Conservation (phyloP, 1,140 invertebrate genomes). For the Choristoneura fumiferana region DNA sequence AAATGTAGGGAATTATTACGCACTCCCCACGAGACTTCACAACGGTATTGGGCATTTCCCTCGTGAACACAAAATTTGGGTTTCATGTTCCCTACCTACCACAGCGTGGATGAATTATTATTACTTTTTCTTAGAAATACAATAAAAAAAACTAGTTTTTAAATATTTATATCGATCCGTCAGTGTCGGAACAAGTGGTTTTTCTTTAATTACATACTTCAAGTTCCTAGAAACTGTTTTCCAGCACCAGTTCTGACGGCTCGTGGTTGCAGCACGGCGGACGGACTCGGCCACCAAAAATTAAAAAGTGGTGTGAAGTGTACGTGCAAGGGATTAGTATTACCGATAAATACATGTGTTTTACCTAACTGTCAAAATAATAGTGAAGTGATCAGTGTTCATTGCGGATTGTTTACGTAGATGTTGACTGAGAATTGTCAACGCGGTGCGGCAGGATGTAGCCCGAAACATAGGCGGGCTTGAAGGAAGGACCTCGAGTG, state of each 20-base stretch:
- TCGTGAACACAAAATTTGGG: slow-evolving; percentile 76
- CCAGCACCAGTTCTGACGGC: slow-evolving; percentile 4
- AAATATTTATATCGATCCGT: slow-evolving; percentile 7
- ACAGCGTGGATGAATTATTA: slow-evolving; percentile 51
- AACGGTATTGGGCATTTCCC: slow-evolving; percentile 79
- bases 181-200: slow-evolving; percentile 36
- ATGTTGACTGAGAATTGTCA: slow-evolving; percentile 37
- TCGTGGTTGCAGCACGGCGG: slow-evolving; percentile 1
- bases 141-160: slow-evolving; percentile 22
- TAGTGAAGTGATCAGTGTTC: slow-evolving; percentile 54
- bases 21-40: slow-evolving; percentile 76
- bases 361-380: slow-evolving; percentile 54
- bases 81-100: slow-evolving; percentile 67
- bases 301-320: slow-evolving; percentile 6
- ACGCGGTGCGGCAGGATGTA: slow-evolving; percentile 49
- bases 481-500: neutral
- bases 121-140: slow-evolving; percentile 28
- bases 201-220: slow-evolving; percentile 20
- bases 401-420: slow-evolving; percentile 57
- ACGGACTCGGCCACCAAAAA: neutral
- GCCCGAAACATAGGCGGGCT: slow-evolving; percentile 24
- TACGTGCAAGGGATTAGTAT: neutral
- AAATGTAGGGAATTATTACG: slow-evolving; percentile 74
- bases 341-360: slow-evolving; percentile 23
- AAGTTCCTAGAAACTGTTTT: slow-evolving; percentile 12